Evolutionary conservation across 2,888 invertebrate genomes (phyloP).

Genomic region (Dichetophora obliterata): DNA sequence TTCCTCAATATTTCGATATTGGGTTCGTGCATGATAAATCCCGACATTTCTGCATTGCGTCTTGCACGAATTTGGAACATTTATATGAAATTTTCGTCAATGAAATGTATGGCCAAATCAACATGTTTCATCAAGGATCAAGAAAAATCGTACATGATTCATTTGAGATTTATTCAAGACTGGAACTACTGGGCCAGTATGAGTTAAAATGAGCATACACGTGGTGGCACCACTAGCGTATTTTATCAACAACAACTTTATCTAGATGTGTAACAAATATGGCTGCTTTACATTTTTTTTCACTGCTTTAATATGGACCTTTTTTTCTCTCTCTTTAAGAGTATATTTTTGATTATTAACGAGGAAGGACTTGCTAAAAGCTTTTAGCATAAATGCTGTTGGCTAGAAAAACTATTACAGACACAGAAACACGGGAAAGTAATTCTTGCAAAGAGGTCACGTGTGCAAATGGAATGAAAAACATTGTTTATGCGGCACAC

Average conservation of each 20-base stretch:
- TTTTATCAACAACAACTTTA: constrained; percentile 10
- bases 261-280: constrained; percentile 7
- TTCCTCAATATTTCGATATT: no score
- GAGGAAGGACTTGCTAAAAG: constrained; percentile 37
- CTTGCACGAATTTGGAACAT: no score
- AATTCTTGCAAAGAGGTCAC: constrained; percentile 37
- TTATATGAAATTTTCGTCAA: no score
- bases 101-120: no score
- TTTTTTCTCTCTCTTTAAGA: background rate
- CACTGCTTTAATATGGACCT: background rate
- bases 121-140: no score
- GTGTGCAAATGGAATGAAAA: constrained; percentile 29
- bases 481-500: constrained; percentile 1
- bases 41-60: no score
- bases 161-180: no score
- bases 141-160: no score
- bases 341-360: constrained; percentile 28
- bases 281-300: background rate
- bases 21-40: no score
- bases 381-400: constrained; percentile 38
- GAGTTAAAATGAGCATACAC: background rate
- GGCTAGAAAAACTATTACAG: background rate
- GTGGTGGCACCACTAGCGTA: background rate
- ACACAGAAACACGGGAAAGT: background rate
- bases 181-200: background rate